Percentiles rank a stretch among this genome's conserved stretches.
Conservation (phyloP, 2,113 vertebrate genomes). For the Oxygymnocypris stewartii region DNA sequence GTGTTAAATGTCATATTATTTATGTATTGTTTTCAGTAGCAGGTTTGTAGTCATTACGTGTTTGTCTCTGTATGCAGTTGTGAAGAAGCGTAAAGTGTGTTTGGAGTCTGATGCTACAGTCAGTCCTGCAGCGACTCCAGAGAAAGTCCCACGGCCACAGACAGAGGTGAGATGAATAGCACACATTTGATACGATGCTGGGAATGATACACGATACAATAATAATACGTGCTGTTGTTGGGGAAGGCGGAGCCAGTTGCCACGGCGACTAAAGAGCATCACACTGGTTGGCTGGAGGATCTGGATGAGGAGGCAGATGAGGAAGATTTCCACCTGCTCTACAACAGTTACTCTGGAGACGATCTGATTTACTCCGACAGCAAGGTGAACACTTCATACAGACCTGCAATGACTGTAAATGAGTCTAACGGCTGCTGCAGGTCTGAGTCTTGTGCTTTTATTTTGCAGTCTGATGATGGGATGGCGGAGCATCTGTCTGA, state of each 20-base stretch:
- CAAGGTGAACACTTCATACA: conserved; percentile 69
- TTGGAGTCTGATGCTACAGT: conserved; percentile 51
- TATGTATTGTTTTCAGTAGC: background rate
- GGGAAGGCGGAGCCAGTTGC: conserved; percentile 56
- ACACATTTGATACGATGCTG: conserved; percentile 22
- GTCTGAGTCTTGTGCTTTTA: background rate
- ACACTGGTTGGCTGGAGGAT: conserved; percentile 58
- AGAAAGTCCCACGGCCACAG: conserved; percentile 54
- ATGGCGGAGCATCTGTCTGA: conserved; percentile 76
- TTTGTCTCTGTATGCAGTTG: conserved; percentile 50
- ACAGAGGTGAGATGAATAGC: conserved; percentile 44
- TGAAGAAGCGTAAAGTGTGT: conserved; percentile 72
- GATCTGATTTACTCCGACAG: conserved; percentile 77
- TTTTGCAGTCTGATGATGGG: conserved; percentile 73
- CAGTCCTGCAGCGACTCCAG: conserved; percentile 49
- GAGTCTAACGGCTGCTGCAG: background rate
- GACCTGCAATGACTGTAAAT: no score
- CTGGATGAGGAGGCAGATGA: conserved; percentile 75
- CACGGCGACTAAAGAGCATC: conserved; percentile 48
- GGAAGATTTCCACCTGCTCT: conserved; percentile 75
- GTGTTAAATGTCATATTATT: background rate
- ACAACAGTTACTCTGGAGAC: conserved; percentile 74
- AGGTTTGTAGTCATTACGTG: background rate
- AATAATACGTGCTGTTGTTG: no score
- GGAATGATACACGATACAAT: background rate